phyloP scores from a whole-genome alignment of 2,797 vertebrate genomes.

The Cercopithecus hamlyni region DNA sequence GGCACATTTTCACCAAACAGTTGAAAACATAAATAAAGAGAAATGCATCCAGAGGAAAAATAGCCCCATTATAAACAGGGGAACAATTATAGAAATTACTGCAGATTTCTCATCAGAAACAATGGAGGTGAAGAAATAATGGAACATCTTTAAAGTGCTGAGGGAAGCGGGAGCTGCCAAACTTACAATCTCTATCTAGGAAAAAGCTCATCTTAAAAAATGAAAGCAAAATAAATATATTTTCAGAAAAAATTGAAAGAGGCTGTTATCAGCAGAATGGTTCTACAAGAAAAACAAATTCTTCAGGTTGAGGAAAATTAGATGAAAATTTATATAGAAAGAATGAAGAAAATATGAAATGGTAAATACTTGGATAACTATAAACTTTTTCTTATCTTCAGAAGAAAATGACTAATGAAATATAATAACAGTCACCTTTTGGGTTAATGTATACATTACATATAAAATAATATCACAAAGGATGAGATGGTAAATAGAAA shows the following conservation, averaged over 20 bases:
- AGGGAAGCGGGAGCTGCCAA: background rate
- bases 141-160: background rate
- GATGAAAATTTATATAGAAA: background rate
- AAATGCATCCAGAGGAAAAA: background rate
- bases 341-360: background rate
- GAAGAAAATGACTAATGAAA: background rate
- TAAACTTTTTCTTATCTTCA: background rate
- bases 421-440: background rate
- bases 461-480: background rate
- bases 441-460: background rate
- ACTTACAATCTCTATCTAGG: background rate
- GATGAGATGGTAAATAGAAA: background rate
- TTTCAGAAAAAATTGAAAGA: conserved; percentile 6
- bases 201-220: background rate
- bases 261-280: background rate
- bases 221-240: background rate
- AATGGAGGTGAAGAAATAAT: background rate
- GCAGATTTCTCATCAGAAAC: background rate
- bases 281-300: background rate
- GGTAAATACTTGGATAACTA: background rate
- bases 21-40: background rate
- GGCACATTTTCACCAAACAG: background rate
- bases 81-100: background rate
- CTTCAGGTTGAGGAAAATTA: background rate
- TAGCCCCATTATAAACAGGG: background rate